These are phyloP conservation scores for Bucorvus abyssinicus DNA, from an alignment of 2,797 vertebrate species.

Conservation along the genomic window DNA sequence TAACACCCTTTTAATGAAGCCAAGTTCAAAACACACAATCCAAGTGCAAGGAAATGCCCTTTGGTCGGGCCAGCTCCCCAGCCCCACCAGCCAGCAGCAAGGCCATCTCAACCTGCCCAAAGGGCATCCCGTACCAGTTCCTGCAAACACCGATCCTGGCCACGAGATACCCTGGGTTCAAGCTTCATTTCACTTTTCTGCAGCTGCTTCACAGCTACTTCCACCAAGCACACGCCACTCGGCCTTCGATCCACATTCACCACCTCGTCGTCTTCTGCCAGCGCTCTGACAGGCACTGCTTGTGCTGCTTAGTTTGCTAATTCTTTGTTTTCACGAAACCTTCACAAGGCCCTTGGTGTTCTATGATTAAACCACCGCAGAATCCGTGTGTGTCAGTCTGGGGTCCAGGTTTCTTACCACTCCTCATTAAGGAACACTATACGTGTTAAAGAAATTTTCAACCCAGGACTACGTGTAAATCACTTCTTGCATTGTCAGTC, in stretches of 20 bases:
- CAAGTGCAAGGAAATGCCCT: neutral
- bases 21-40: neutral
- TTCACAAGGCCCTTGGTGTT: neutral
- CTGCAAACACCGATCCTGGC: neutral
- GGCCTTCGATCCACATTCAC: neutral
- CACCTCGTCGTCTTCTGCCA: neutral
- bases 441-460: neutral
- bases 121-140: neutral
- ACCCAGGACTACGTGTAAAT: neutral
- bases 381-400: neutral
- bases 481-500: neutral
- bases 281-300: neutral
- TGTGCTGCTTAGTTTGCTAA: neutral
- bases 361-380: neutral
- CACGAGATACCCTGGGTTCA: fast-evolving
- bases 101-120: neutral
- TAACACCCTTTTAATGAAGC: neutral
- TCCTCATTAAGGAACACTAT: neutral
- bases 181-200: neutral
- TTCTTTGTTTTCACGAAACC: neutral
- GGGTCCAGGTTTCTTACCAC: neutral
- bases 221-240: neutral
- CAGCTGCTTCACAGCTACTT: neutral
- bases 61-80: neutral
- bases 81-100: neutral